Percentiles rank a stretch among this genome's conserved stretches.
These are phyloP conservation scores for Guaruba guarouba DNA, from an alignment of 2,113 vertebrate species.

Conservation along the genomic window DNA sequence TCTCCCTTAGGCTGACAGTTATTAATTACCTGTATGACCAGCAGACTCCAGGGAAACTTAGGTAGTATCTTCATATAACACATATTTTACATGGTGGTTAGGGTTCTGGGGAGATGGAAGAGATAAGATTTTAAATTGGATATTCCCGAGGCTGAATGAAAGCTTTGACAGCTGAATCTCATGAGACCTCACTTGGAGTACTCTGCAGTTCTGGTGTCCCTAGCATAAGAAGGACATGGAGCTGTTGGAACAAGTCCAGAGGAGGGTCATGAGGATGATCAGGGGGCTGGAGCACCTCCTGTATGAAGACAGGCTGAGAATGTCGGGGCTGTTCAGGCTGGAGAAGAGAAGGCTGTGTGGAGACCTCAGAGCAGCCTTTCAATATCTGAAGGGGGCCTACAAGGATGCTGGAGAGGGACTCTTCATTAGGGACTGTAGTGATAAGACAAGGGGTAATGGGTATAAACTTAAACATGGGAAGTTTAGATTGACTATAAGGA, in stretches of 20 bases:
- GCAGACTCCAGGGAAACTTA: background rate
- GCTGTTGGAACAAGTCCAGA: background rate
- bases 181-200: background rate
- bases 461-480: background rate
- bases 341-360: background rate
- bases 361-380: background rate
- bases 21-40: background rate
- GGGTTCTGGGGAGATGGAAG: background rate
- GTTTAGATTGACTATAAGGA: background rate
- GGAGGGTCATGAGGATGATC: background rate
- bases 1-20: background rate
- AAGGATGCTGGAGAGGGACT: background rate
- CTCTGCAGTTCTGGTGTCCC: background rate
- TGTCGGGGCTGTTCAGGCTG: background rate
- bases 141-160: background rate
- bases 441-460: background rate
- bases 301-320: background rate
- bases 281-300: background rate
- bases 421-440: background rate
- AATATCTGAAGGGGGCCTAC: background rate
- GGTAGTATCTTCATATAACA: background rate
- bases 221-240: background rate
- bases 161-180: background rate
- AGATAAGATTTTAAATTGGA: background rate
- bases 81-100: background rate